A percentile compares a stretch with the other conserved stretches of the same genome.
Evolutionary conservation across 1,140 invertebrate species (phyloP).

Genomic region (Drosophila trapezifrons): DNA sequence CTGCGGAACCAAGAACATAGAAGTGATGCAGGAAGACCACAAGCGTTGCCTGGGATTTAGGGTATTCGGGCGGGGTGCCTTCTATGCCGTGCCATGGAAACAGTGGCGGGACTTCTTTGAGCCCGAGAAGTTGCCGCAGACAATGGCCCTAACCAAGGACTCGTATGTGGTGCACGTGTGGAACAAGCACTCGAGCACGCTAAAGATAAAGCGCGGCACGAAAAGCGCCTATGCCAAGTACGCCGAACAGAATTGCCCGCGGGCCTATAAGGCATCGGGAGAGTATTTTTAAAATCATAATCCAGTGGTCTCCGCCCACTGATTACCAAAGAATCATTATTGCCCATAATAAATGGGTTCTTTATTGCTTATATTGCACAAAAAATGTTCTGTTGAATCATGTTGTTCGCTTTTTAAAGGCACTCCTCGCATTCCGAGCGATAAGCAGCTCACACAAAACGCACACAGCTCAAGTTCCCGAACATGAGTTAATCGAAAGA

Average conservation of each 20-base stretch:
- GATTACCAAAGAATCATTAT: slow-evolving; percentile 33
- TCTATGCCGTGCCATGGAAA: slow-evolving; percentile 88
- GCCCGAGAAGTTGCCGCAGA: slow-evolving; percentile 83
- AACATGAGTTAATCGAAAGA: background rate
- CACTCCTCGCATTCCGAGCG: background rate
- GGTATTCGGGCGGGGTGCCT: slow-evolving; percentile 87
- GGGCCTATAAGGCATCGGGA: slow-evolving; percentile 85
- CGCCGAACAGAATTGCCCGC: slow-evolving; percentile 87
- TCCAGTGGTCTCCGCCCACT: slow-evolving; percentile 4
- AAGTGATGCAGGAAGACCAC: slow-evolving; percentile 85
- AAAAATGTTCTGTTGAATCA: background rate
- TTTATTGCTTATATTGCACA: background rate
- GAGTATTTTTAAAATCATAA: slow-evolving; percentile 79
- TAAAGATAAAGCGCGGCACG: slow-evolving; percentile 84
- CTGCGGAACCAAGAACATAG: slow-evolving; percentile 86
- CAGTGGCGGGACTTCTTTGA: slow-evolving; percentile 88
- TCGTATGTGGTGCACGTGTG: slow-evolving; percentile 88
- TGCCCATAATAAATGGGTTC: too few relatives aligned
- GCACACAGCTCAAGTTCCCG: background rate
- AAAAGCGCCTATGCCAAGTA: slow-evolving; percentile 86
- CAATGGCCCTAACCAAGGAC: slow-evolving; percentile 85
- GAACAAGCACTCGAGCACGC: slow-evolving; percentile 87
- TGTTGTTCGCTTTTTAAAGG: background rate
- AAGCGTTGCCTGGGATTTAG: slow-evolving; percentile 87
- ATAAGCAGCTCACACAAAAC: background rate